phyloP scores from a whole-genome alignment of 2,113 vertebrate genomes.

The Abramis brama region DNA sequence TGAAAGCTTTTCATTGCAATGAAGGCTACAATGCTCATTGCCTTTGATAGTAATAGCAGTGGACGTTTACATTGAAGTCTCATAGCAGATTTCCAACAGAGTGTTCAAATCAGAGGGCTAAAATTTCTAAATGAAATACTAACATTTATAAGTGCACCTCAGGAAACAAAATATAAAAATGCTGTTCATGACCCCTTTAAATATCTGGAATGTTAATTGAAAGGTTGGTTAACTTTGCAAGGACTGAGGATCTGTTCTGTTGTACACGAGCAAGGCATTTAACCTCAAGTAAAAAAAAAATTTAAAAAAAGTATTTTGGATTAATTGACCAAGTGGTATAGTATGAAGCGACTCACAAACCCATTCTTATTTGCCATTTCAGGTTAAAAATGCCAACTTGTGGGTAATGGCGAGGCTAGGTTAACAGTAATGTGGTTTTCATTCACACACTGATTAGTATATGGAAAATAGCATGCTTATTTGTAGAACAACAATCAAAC shows the following conservation, averaged over 20 bases:
- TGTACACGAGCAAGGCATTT: neutral
- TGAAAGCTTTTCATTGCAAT: no score
- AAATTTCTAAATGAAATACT: no score
- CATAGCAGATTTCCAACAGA: no score
- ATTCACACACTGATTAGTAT: neutral
- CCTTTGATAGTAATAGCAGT: no score
- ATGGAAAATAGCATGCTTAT: neutral
- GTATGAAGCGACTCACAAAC: neutral
- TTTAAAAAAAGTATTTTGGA: neutral
- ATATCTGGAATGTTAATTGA: neutral
- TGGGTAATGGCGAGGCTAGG: neutral
- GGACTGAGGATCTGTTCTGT: neutral
- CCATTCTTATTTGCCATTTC: neutral
- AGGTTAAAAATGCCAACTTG: neutral
- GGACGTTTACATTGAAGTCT: no score
- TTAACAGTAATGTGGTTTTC: neutral
- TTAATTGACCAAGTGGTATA: neutral
- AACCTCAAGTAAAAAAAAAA: neutral
- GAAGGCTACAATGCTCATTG: no score
- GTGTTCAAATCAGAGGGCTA: no score
- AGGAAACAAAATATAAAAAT: no score
- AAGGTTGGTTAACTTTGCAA: neutral
- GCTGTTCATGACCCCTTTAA: no score
- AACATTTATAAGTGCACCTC: no score
- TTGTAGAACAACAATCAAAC: neutral